phyloP scores from a whole-genome alignment of 2,113 vertebrate species.

The Salvelinus sp. region DNA sequence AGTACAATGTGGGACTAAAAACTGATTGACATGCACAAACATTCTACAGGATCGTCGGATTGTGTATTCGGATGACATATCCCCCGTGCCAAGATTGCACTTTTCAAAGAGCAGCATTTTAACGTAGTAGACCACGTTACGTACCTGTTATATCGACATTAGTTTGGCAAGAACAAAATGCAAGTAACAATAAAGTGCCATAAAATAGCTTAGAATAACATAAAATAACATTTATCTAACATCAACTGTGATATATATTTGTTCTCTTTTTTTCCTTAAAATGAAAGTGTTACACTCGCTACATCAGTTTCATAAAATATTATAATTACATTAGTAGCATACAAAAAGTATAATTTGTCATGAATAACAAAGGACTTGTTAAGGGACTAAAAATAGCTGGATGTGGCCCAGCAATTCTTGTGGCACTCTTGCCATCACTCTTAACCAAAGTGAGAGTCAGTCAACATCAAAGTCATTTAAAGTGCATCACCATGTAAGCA shows the following conservation, averaged over 20 bases:
- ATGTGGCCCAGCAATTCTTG: constrained; percentile 21
- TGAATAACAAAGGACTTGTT: constrained; percentile 39
- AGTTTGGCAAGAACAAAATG: constrained; percentile 38
- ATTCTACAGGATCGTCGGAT: constrained; percentile 46
- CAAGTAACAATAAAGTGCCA: constrained; percentile 57
- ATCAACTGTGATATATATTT: background rate
- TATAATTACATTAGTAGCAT: constrained; percentile 49
- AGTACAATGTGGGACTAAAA: constrained; percentile 63
- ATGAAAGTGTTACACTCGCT: constrained; percentile 26
- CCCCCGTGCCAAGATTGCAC: constrained; percentile 38
- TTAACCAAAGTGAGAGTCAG: constrained; percentile 40
- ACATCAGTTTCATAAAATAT: constrained; percentile 38
- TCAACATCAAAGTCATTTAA: constrained; percentile 65
- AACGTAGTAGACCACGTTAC: constrained; percentile 33
- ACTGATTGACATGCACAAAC: constrained; percentile 59
- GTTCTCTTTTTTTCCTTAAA: no score
- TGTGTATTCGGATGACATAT: constrained; percentile 35
- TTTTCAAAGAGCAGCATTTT: constrained; percentile 46
- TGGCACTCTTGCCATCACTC: constrained; percentile 30
- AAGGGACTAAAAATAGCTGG: constrained; percentile 13
- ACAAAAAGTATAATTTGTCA: constrained; percentile 20
- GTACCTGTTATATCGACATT: constrained; percentile 22
- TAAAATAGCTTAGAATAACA: constrained; percentile 31
- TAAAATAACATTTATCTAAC: constrained; percentile 35
- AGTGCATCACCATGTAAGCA: constrained; percentile 80